phyloP scores from a whole-genome alignment of 2,797 vertebrate genomes.

The Alauda arvensis region DNA sequence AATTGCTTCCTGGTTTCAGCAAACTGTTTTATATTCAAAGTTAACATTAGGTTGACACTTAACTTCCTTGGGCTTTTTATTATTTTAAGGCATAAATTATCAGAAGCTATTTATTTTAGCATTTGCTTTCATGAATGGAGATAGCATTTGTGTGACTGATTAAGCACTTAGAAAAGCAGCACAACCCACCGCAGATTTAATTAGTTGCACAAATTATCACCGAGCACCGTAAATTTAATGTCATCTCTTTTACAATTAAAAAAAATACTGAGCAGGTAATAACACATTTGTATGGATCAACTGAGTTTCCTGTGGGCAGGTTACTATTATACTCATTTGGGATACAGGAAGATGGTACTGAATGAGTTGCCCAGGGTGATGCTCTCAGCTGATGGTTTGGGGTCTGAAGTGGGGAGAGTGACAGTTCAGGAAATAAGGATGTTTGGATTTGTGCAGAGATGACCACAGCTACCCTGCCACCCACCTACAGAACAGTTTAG shows the following conservation, averaged over 20 bases:
- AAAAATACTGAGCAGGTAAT: slow-evolving; percentile 34
- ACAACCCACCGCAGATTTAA: slow-evolving; percentile 43
- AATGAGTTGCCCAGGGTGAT: not conserved
- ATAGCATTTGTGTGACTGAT: slow-evolving; percentile 54
- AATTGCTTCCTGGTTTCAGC: slow-evolving; percentile 61
- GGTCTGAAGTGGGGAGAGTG: not conserved
- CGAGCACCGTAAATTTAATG: slow-evolving; percentile 30
- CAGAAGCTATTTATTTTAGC: slow-evolving; percentile 49
- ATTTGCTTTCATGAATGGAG: slow-evolving; percentile 47
- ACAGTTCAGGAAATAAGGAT: not conserved
- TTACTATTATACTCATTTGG: slow-evolving; percentile 6
- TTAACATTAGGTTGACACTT: slow-evolving; percentile 52
- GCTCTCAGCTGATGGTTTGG: not conserved
- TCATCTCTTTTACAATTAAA: slow-evolving; percentile 34
- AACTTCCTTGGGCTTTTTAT: slow-evolving; percentile 53
- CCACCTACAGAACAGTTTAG: not conserved
- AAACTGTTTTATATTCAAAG: slow-evolving; percentile 61
- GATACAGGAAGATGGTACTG: not conserved
- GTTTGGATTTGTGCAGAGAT: not conserved
- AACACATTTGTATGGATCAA: slow-evolving; percentile 6
- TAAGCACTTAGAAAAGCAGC: slow-evolving; percentile 49
- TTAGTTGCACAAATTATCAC: slow-evolving; percentile 59
- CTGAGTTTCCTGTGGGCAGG: slow-evolving; percentile 10
- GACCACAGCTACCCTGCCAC: not conserved
- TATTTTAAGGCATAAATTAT: slow-evolving; percentile 64